These are phyloP conservation scores for Microctonus brassicae DNA, from an alignment of 2,888 invertebrate species.

Conservation along the genomic window DNA sequence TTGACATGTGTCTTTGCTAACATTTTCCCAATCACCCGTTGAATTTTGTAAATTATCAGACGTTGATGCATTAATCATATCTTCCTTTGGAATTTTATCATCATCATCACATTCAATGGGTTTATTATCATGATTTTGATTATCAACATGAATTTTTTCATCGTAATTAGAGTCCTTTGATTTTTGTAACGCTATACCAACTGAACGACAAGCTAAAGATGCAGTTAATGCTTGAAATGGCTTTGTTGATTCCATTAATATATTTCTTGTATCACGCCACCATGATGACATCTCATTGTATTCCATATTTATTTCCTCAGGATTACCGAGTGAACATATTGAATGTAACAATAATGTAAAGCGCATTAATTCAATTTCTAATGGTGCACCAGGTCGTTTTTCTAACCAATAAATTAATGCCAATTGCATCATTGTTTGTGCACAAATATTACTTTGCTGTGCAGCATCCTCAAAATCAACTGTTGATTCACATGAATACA, in stretches of 20 bases:
- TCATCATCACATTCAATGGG: slow-evolving; percentile 40
- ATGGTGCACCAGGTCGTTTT: slow-evolving; percentile 68
- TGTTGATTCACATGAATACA: slow-evolving; percentile 65
- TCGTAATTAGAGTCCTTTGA: slow-evolving; percentile 61
- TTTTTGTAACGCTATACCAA: slow-evolving; percentile 73
- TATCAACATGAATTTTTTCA: slow-evolving; percentile 50
- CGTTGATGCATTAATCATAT: slow-evolving; percentile 61
- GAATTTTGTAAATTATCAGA: slow-evolving; percentile 48
- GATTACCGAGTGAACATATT: slow-evolving; percentile 75
- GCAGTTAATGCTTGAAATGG: slow-evolving; percentile 85
- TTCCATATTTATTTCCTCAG: slow-evolving; percentile 74
- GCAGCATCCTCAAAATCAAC: slow-evolving; percentile 66
- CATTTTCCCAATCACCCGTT: slow-evolving; percentile 79
- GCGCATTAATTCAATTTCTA: slow-evolving; percentile 77
- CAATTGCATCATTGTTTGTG: slow-evolving; percentile 79
- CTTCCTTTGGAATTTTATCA: slow-evolving; percentile 50
- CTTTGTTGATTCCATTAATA: slow-evolving; percentile 80
- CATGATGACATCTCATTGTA: slow-evolving; percentile 82
- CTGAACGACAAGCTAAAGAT: slow-evolving; percentile 85
- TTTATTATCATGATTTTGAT: slow-evolving; percentile 44
- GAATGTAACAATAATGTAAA: slow-evolving; percentile 77
- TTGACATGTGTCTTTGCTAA: slow-evolving; percentile 87
- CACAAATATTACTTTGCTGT: slow-evolving; percentile 72
- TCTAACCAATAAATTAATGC: slow-evolving; percentile 81
- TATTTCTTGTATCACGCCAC: slow-evolving; percentile 85